Evolutionary conservation across 1,140 invertebrate genomes (phyloP), one percentile per base, ranked within the genome.

Genomic region (Drosophila albomicans): DNA sequence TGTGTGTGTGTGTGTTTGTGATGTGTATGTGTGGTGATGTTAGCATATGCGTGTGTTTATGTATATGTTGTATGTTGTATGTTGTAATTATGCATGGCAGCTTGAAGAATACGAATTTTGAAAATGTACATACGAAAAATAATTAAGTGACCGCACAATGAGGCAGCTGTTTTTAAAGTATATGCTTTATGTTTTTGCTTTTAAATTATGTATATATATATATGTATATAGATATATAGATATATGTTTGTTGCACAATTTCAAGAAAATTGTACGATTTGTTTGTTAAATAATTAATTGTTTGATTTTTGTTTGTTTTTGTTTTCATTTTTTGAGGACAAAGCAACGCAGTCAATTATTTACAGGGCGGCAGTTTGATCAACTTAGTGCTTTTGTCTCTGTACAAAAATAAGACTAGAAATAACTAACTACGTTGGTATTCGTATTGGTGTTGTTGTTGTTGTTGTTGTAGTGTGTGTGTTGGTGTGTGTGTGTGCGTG

Each of bases 261-360:
- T 43, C 2, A 25, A n/a, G 41, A 43, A 43, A 43, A 43, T 43
- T 43, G 41, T 48, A 48, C 7, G 46, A 48, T 48, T 6, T 38
- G 8, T 38, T 15, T 48, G 46, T 48, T 48, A 48, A 20, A 13
- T 30, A 13, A 48, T 41, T 43, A 43, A n/a, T 45, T 16, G 43
- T 70, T 38, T 38, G 35, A 10, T 38, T 38, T 38, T 38, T 8
- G 7, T 38, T 38, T 38, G 2, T 38, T 38, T 38, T 38, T 38
- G 6, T 32, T 32, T 32, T 32, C 32, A 32, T 32, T 32, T 54
- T 43, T 54, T 43, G 66, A 61, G 57, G n/a, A 58, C 57, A 79
- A 79, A 77, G 80, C 84, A 72, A 84, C 85, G 81, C 72, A 91
- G 82, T 82, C 82, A 89, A 89, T 84, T 91, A 84, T 91, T 86